phyloP scores from a whole-genome alignment of 2,888 invertebrate species.

The Eremobia ochroleuca region DNA sequence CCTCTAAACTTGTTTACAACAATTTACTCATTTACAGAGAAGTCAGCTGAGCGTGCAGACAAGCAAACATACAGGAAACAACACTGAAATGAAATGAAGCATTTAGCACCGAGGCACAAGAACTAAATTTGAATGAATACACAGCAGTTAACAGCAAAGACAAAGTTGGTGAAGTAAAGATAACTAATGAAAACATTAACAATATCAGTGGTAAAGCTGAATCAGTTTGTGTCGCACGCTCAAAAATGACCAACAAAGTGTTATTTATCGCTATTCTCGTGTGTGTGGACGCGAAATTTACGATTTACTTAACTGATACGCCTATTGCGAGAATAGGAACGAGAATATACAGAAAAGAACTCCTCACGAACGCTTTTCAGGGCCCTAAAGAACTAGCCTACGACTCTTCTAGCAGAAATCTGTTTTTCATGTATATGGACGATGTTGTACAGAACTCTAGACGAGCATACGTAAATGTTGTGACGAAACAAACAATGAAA shows the following conservation, averaged over 20 bases:
- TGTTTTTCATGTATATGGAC: slow-evolving; percentile 88
- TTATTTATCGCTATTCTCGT: slow-evolving; percentile 67
- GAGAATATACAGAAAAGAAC: slow-evolving; percentile 82
- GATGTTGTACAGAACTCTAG: slow-evolving; percentile 83
- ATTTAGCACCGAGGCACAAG: slow-evolving; percentile 64
- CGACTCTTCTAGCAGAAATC: slow-evolving; percentile 84
- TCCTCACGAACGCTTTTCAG: slow-evolving; percentile 78
- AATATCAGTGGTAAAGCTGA: slow-evolving; percentile 74
- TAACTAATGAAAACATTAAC: slow-evolving; percentile 78
- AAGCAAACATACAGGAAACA: slow-evolving; percentile 41
- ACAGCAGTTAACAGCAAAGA: slow-evolving; percentile 61
- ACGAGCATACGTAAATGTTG: slow-evolving; percentile 81
- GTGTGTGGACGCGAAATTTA: slow-evolving; percentile 76
- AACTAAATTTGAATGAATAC: slow-evolving; percentile 63
- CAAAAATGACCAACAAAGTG: slow-evolving; percentile 69
- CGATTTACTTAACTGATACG: slow-evolving; percentile 78
- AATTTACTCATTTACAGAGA: slow-evolving; percentile 77
- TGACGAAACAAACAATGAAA: slow-evolving; percentile 80
- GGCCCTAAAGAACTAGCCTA: slow-evolving; percentile 84
- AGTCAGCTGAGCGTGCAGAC: slow-evolving; percentile 69
- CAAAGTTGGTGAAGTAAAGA: slow-evolving; percentile 73
- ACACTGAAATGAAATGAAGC: slow-evolving; percentile 33
- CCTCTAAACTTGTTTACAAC: slow-evolving; percentile 77
- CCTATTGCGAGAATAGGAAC: slow-evolving; percentile 82
- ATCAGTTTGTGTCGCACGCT: slow-evolving; percentile 69